Evolutionary conservation across 2,888 invertebrate genomes (phyloP).

Genomic region (Criorhina ranunculi): DNA sequence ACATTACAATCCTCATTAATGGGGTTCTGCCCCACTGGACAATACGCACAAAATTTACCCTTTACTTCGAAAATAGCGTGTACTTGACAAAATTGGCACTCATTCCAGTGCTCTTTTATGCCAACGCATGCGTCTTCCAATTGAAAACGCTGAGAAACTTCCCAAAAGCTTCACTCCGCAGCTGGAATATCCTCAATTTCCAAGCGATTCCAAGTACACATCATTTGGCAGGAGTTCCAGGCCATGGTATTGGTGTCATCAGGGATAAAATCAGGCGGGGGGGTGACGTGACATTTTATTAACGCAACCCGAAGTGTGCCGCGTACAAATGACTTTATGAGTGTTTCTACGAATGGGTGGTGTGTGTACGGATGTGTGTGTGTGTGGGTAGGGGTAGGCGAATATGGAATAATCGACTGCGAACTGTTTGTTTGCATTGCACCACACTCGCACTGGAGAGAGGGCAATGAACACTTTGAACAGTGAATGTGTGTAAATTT

Average conservation of each 20-base stretch:
- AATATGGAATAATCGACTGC: constrained; percentile 44
- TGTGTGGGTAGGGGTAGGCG: constrained; percentile 24
- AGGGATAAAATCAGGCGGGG: constrained; percentile 27
- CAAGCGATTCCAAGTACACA: constrained; percentile 51
- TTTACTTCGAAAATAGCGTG: constrained; percentile 46
- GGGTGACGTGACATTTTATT: constrained; percentile 64
- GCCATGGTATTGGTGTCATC: constrained; percentile 64
- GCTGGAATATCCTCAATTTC: constrained; percentile 42
- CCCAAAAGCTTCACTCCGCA: constrained; percentile 48
- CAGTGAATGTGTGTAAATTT: constrained; percentile 26
- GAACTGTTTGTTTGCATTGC: constrained; percentile 68
- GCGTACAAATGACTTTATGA: constrained; percentile 58
- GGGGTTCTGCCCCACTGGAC: constrained; percentile 47
- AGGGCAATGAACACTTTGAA: constrained; percentile 65
- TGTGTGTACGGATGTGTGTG: constrained; percentile 12
- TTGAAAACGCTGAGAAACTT: constrained; percentile 12
- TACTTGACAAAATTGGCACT: constrained; percentile 37
- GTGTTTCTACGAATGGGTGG: constrained; percentile 9
- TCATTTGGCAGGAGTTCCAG: constrained; percentile 47
- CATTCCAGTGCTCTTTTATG: constrained; percentile 43
- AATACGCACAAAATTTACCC: constrained; percentile 49
- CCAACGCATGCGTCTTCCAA: constrained; percentile 57
- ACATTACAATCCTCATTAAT: constrained; percentile 5
- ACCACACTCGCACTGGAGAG: constrained; percentile 53
- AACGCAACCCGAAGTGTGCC: constrained; percentile 63